Conservation (phyloP, 2,797 vertebrate species). For the Rhinella marina region DNA sequence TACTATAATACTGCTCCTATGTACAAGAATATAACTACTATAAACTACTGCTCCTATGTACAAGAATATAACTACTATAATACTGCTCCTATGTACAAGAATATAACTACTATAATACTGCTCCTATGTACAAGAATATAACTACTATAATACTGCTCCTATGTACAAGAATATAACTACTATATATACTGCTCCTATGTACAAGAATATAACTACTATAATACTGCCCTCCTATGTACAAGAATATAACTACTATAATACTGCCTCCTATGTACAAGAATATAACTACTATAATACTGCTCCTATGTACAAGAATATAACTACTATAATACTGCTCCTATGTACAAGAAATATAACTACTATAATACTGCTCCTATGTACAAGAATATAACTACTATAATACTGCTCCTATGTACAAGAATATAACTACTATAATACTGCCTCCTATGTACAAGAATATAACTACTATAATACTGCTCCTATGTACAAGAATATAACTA, state of each 20-base stretch:
- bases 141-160: slow-evolving; percentile 2
- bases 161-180: slow-evolving; percentile 1
- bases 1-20: neutral
- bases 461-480: slow-evolving; percentile 8
- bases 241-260: slow-evolving; percentile 12
- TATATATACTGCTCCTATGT: slow-evolving; percentile 2
- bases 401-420: slow-evolving; percentile 3
- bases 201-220: slow-evolving; percentile 15
- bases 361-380: slow-evolving; percentile 6
- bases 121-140: slow-evolving; percentile 3
- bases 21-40: slow-evolving; percentile 6
- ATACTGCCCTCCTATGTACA: slow-evolving; percentile 1
- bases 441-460: slow-evolving; percentile 2
- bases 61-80: slow-evolving; percentile 18
- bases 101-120: slow-evolving; percentile 15
- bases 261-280: neutral
- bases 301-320: slow-evolving; percentile 1
- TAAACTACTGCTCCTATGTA: neutral
- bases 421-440: slow-evolving; percentile 18
- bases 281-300: slow-evolving; percentile 12
- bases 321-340: slow-evolving; percentile 6
- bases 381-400: slow-evolving; percentile 12
- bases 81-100: slow-evolving; percentile 5
- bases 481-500: slow-evolving; percentile 2
- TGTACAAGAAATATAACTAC: slow-evolving; percentile 12